These are phyloP conservation scores for Lasioglossum zephyrum DNA, from an alignment of 2,888 invertebrate genomes.

Conservation along the genomic window DNA sequence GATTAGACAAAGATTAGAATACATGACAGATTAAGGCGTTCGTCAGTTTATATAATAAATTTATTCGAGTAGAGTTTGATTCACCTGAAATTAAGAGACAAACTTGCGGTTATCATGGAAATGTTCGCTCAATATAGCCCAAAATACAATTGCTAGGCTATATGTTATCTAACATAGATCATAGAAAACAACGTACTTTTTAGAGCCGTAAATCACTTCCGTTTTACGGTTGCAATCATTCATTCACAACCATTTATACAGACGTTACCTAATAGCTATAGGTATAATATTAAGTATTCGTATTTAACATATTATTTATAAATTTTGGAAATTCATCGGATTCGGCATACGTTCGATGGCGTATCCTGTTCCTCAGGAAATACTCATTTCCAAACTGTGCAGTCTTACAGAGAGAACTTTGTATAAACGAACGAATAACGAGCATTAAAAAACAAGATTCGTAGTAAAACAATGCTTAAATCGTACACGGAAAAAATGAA, in stretches of 20 bases:
- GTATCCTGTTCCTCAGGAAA: neutral
- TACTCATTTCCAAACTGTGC: slow-evolving; percentile 1
- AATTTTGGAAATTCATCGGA: slow-evolving; percentile 14
- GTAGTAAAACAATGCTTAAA: neutral
- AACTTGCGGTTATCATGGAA: slow-evolving; percentile 31
- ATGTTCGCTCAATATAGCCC: slow-evolving; percentile 5
- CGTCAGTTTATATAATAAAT: slow-evolving; percentile 42
- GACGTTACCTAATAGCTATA: slow-evolving; percentile 34
- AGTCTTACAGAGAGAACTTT: slow-evolving; percentile 28
- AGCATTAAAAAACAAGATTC: slow-evolving; percentile 3
- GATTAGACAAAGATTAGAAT: neutral
- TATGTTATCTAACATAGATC: slow-evolving; percentile 22
- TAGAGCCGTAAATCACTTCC: neutral
- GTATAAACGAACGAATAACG: neutral
- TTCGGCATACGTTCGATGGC: slow-evolving; percentile 11
- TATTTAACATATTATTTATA: slow-evolving; percentile 19
- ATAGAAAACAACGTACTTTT: slow-evolving; percentile 41
- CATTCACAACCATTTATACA: slow-evolving; percentile 21
- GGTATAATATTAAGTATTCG: slow-evolving; percentile 21
- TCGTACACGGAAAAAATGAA: slow-evolving; percentile 2
- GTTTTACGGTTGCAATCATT: slow-evolving; percentile 12
- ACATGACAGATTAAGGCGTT: neutral
- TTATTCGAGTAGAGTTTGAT: slow-evolving; percentile 44
- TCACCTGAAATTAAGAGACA: slow-evolving; percentile 23
- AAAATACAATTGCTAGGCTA: slow-evolving; percentile 17